A percentile compares a stretch with the other conserved stretches of the same genome.
Conservation (phyloP, 1,140 invertebrate species). For the Latrodectus geometricus region DNA sequence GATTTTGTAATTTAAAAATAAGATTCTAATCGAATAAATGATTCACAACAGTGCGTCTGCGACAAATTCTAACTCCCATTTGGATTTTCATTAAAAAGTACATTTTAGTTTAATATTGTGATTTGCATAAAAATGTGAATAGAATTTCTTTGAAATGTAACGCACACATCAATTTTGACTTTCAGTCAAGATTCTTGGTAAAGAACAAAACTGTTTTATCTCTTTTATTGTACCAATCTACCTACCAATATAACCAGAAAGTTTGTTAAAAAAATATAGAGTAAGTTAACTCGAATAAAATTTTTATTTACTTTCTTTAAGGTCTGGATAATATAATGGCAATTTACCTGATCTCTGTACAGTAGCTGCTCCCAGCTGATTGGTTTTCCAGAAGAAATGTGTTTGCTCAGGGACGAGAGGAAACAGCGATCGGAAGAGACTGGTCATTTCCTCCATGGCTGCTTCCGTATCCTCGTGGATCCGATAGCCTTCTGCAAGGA, state of each 20-base stretch:
- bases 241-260: neutral
- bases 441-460: conserved; percentile 62
- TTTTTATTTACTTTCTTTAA: too few relatives aligned
- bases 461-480: conserved; percentile 41
- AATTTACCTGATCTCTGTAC: conserved; percentile 19
- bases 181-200: neutral
- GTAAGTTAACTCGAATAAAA: neutral
- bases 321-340: neutral
- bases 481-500: neutral
- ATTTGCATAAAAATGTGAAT: too few relatives aligned
- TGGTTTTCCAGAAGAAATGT: conserved; percentile 37
- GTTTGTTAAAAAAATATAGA: neutral
- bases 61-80: too few relatives aligned
- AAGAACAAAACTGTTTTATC: neutral
- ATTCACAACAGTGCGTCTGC: too few relatives aligned
- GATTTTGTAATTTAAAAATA: too few relatives aligned
- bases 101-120: too few relatives aligned
- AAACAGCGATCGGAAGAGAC: conserved; percentile 61
- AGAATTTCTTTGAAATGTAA: too few relatives aligned
- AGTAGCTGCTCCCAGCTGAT: conserved; percentile 10
- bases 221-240: neutral
- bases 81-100: too few relatives aligned
- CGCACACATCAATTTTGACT: too few relatives aligned
- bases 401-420: conserved; percentile 61
- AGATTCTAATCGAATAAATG: too few relatives aligned